phyloP scores from a whole-genome alignment of 2,888 invertebrate species.

The Ochropleura plecta region DNA sequence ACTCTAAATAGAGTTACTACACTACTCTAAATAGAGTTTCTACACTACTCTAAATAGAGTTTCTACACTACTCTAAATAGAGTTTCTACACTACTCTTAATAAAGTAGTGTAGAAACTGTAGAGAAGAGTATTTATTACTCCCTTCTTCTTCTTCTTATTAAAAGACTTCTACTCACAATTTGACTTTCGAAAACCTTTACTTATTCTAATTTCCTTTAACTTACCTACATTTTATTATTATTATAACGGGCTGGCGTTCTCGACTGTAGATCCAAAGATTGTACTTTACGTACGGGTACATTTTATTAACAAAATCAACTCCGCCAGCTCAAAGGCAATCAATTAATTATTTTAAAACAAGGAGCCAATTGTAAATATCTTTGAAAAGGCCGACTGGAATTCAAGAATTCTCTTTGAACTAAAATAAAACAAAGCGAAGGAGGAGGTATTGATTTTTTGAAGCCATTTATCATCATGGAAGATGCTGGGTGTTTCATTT shows the following conservation, averaged over 20 bases:
- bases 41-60: too few species aligned
- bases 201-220: background rate
- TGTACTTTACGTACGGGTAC: background rate
- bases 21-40: too few species aligned
- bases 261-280: background rate
- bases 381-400: conserved; percentile 25
- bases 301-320: conserved; percentile 38
- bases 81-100: too few species aligned
- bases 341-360: conserved; percentile 49
- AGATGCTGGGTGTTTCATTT: conserved; percentile 39
- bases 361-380: conserved; percentile 46
- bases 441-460: conserved; percentile 50
- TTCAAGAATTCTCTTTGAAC: conserved; percentile 25
- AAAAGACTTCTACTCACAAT: too few species aligned
- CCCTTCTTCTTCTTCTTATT: too few species aligned
- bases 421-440: conserved; percentile 37
- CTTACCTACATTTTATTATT: background rate
- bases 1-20: too few species aligned
- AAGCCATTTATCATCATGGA: conserved; percentile 62
- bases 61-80: too few species aligned
- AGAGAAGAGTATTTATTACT: too few species aligned
- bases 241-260: too few species aligned
- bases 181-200: too few species aligned
- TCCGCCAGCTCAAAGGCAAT: conserved; percentile 25
- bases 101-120: too few species aligned